These are phyloP conservation scores for Gobio gobio DNA, from an alignment of 2,113 vertebrate species.

Conservation along the genomic window DNA sequence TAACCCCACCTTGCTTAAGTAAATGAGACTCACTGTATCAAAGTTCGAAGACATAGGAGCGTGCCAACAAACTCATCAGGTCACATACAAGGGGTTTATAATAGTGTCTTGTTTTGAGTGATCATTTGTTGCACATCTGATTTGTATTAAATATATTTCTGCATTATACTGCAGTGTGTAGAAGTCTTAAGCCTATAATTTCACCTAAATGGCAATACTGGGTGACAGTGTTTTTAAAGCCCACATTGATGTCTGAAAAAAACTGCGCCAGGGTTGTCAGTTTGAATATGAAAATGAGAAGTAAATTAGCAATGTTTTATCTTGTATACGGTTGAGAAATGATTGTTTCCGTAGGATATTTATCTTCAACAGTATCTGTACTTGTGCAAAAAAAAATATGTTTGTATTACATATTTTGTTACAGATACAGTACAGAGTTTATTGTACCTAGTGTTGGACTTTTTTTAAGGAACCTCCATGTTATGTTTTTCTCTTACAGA, in stretches of 20 bases:
- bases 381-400: not conserved
- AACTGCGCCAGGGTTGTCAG: not conserved
- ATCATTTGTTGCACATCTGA: not conserved
- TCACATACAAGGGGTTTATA: not conserved
- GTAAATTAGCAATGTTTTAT: not conserved
- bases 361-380: not conserved
- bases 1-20: not conserved
- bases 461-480: slow-evolving; percentile 2
- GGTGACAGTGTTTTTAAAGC: not conserved
- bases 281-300: not conserved
- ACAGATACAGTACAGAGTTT: not conserved
- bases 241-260: not conserved
- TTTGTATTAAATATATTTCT: not conserved
- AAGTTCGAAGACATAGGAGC: not conserved
- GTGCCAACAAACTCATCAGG: not conserved
- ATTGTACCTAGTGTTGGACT: not conserved
- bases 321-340: not conserved
- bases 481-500: slow-evolving; percentile 72
- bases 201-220: not conserved
- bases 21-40: not conserved
- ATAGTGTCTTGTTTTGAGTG: not conserved
- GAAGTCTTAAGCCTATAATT: not conserved
- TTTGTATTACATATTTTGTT: not conserved
- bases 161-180: not conserved
- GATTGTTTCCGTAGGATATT: not conserved